phyloP scores from a whole-genome alignment of 2,113 vertebrate genomes.

The Rallus limicola region DNA sequence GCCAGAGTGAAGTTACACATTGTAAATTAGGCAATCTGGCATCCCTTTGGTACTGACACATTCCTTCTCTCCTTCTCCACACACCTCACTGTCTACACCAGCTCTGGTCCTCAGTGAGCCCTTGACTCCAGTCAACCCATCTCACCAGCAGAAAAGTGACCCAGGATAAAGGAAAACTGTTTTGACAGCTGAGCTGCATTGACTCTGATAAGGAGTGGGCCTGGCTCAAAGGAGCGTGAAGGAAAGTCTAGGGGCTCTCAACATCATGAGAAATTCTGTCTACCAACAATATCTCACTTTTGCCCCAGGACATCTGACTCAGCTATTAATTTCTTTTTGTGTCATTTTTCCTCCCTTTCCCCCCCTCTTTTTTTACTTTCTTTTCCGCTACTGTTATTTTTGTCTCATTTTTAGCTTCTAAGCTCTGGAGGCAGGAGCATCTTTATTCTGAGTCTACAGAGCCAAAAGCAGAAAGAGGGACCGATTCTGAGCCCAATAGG shows the following conservation, averaged over 20 bases:
- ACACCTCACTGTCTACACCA: background rate
- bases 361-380: background rate
- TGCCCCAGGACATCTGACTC: background rate
- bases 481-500: accelerated
- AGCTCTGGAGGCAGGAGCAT: background rate
- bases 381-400: background rate
- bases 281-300: background rate
- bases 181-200: background rate
- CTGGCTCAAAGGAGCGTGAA: background rate
- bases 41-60: background rate
- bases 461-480: background rate
- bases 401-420: background rate
- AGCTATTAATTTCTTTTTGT: background rate
- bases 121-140: background rate
- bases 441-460: background rate
- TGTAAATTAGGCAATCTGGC: background rate
- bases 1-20: background rate
- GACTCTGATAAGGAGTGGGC: background rate
- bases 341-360: background rate
- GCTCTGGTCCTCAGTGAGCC: background rate
- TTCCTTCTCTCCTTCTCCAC: background rate
- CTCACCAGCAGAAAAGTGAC: background rate
- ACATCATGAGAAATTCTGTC: background rate
- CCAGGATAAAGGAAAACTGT: background rate
- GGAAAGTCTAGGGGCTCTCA: background rate